Base-by-base conservation (phyloP, 1,140 invertebrate genomes). In the Antheraea pernyi region DNA sequence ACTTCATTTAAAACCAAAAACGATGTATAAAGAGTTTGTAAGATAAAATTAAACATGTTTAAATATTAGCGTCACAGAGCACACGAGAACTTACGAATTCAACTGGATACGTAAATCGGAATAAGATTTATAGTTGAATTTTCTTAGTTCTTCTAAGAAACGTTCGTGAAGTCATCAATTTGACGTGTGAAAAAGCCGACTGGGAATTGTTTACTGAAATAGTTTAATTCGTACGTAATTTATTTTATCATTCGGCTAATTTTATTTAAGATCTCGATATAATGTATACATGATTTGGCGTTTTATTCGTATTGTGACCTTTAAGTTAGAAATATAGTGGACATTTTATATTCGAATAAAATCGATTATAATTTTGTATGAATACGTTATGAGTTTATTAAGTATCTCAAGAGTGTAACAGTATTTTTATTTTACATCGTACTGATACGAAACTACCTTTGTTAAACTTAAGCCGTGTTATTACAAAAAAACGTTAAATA, bases 101-200 rank as follows among this genome's bases (percentile, higher is more conserved):
- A 4, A 70, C 19, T 65, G 62, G 16, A 46, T 67, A 59, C 71
- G 64, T 73, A 69, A 73, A 63, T 69, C 67, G 65, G 65, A 69
- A n/a, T 59, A 64, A 73, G 59, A 73, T 73, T 73, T 69, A 69
- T 65, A 62, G 39, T 30, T 19, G 59, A 69, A 60, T 69, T 67
- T 16, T 64, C 22, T 68, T 37, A 68, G 48, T n/a, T 67, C 48
- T 72, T 69, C 63, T 58, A 3, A 48, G 63, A 72, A 68, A 59
- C 22, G 22, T 58, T 65, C 19, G 68, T 59, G 67, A 65, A 68
- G 39, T 65, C 62, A 61, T 65, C 53, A 68, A n/a, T 59, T 53
- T 72, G 70, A 72, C 66, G 70, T 67, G n/a, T 19, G 30, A 68
- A 65, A 37, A 30, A 67, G 48, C 60, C 71, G 42, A 68, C 59